Percentiles rank a stretch among this genome's conserved stretches.
phyloP scores from a whole-genome alignment of 23 tunicate genomes.

The Clavelina lepadiformis region DNA sequence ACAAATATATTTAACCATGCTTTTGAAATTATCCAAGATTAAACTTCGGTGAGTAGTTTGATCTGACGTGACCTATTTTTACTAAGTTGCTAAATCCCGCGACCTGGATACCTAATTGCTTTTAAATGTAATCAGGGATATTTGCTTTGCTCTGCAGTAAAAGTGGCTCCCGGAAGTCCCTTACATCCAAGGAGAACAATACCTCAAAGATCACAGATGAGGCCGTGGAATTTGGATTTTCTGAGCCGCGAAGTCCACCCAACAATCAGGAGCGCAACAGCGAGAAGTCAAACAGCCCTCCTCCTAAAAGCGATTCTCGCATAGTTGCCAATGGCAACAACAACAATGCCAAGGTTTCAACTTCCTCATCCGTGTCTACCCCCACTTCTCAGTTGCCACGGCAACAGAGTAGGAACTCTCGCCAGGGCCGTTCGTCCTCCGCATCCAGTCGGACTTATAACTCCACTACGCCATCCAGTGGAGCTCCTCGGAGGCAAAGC shows the following conservation, averaged over 20 bases:
- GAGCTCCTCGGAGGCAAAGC: not conserved
- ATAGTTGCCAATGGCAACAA: slow-evolving; percentile 40
- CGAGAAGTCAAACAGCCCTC: not conserved
- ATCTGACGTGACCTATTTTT: not conserved
- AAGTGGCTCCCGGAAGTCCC: slow-evolving; percentile 32
- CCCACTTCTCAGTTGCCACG: not conserved
- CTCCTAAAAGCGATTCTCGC: not conserved
- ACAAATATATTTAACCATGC: slow-evolving; percentile 8
- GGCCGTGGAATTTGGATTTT: slow-evolving; percentile 24
- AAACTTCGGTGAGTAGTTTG: slow-evolving; percentile 45
- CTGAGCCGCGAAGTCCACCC: slow-evolving; percentile 5
- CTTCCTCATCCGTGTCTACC: slow-evolving; percentile 5
- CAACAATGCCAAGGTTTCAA: slow-evolving; percentile 21
- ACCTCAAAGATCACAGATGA: slow-evolving; percentile 4
- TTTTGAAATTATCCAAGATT: slow-evolving; percentile 44
- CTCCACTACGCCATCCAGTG: slow-evolving; percentile 6
- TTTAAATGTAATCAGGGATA: not conserved
- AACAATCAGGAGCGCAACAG: not conserved
- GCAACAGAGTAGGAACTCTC: slow-evolving; percentile 14
- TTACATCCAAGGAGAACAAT: slow-evolving; percentile 12
- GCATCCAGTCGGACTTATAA: slow-evolving; percentile 18
- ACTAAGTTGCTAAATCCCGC: not conserved
- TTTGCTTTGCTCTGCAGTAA: slow-evolving; percentile 6
- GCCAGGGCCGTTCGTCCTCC: slow-evolving; percentile 22
- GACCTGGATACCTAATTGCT: not conserved